Percentiles rank a stretch among this genome's conserved stretches.
Evolutionary conservation across 1,140 invertebrate species (phyloP).

Genomic region (Octopus sinensis): DNA sequence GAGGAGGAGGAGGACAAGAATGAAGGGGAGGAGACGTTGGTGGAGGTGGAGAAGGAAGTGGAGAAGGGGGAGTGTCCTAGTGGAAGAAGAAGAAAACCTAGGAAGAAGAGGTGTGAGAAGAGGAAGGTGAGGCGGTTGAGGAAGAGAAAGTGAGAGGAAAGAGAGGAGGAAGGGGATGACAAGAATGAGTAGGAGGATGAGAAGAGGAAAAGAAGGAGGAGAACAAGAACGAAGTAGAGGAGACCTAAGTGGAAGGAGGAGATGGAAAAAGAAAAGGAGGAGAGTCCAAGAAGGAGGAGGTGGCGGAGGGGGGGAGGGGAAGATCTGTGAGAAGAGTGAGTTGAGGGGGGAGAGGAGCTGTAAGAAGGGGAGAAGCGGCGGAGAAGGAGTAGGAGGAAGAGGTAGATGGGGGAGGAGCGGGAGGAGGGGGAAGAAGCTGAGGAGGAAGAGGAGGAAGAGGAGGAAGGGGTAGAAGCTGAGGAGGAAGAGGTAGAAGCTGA

Average conservation of each 20-base stretch:
- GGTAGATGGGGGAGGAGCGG: not conserved
- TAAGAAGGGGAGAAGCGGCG: not conserved
- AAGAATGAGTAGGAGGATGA: not conserved
- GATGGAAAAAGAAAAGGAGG: not conserved
- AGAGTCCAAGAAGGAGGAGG: not conserved
- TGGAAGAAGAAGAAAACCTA: not conserved
- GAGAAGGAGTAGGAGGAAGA: not conserved
- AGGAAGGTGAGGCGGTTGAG: constrained; percentile 3
- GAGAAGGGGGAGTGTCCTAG: not conserved
- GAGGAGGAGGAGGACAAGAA: constrained; percentile 11
- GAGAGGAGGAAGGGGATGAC: not conserved
- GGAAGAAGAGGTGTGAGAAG: constrained; percentile 5
- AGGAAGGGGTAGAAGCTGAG: not conserved
- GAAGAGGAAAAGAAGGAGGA: not conserved
- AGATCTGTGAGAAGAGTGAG: not conserved
- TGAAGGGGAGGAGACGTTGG: not conserved
- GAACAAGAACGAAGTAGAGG: not conserved
- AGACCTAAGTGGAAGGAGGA: not conserved
- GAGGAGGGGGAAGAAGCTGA: not conserved
- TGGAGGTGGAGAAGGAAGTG: not conserved
- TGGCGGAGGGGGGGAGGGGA: too few species aligned
- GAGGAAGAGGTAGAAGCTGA: not conserved
- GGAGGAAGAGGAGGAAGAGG: not conserved
- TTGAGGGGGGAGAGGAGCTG: not conserved
- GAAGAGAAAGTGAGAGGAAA: not conserved